These are phyloP conservation scores for Cabera pusaria DNA, from an alignment of 2,888 invertebrate species.

Conservation along the genomic window DNA sequence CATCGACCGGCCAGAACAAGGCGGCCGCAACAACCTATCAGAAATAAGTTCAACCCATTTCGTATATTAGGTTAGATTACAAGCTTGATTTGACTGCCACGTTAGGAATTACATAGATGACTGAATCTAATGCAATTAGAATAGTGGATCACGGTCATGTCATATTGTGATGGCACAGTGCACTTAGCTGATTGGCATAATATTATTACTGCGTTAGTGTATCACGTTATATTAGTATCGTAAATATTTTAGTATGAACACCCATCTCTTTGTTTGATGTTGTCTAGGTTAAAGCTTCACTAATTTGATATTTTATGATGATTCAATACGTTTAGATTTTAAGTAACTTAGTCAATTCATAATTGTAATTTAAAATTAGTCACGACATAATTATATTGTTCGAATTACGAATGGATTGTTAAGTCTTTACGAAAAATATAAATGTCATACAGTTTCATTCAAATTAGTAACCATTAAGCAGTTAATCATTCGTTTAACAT, in stretches of 20 bases:
- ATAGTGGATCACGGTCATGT: constrained; percentile 51
- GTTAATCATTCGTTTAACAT: constrained; percentile 11
- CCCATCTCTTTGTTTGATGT: constrained; percentile 1
- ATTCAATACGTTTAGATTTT: constrained; percentile 27
- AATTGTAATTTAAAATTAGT: constrained; percentile 26
- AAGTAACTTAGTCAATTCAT: constrained; percentile 57
- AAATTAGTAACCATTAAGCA: constrained; percentile 1
- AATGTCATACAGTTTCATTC: background rate
- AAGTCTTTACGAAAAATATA: background rate
- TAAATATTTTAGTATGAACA: constrained; percentile 6
- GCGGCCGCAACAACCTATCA: constrained; percentile 62
- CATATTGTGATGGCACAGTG: constrained; percentile 69
- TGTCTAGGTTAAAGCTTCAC: constrained; percentile 1
- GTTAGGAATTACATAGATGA: constrained; percentile 51
- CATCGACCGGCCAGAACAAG: constrained; percentile 67
- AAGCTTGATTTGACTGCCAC: constrained; percentile 49
- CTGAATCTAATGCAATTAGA: constrained; percentile 56
- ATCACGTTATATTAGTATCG: constrained; percentile 5
- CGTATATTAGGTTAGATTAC: constrained; percentile 71
- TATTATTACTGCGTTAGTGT: constrained; percentile 22
- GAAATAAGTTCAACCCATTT: constrained; percentile 76
- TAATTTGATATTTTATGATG: too few relatives aligned
- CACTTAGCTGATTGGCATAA: constrained; percentile 58
- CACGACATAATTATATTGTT: constrained; percentile 8
- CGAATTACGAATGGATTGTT: too few relatives aligned